Base-by-base conservation (phyloP, 2,797 vertebrate species). In the Aphelocoma californica region DNA sequence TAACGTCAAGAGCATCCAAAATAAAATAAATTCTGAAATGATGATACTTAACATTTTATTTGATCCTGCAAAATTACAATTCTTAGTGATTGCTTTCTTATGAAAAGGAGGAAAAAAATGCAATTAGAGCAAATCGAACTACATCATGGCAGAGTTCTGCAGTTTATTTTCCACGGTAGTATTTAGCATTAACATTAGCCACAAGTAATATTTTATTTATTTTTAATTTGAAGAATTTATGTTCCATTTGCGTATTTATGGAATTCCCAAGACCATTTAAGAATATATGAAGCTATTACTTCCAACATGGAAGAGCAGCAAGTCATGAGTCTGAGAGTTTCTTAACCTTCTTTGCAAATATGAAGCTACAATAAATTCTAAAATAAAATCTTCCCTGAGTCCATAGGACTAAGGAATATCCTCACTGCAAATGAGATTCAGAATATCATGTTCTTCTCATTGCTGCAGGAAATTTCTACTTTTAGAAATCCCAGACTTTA, bases 321-420 rank as follows among this genome's bases (percentile, higher is more conserved):
- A 11, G 72, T 90, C 29, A 42, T 40, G 34, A 81, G 17, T 7
- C 25, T 69, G 25, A 53, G 17, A 54, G 10, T 58, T 70, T 84
- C 36, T 87, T 85, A 84, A 58, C 9, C n/a, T 93, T 60, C 40
- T 70, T 74, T 71, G 28, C 58, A 84, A 96, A 91, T 66, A 84
- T 8, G 25, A 81, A 88, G 38, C 14, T 81, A 72, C 32, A 81
- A 79, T 84, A 81, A 88, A 88, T 86, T 81, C 83, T 86, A 75
- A 96, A 96, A 84, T 54, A 90, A 34, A 88, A 93, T 89, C 54
- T 86, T 90, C 42, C 78, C 47, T 21, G n/a, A 94, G n/a, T 87
- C 60, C 18, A 44, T 7, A 44, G 23, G 38, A 32, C 38, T 67
- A 62, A 61, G 57, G 28, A 79, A 10, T 47, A 80, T 69, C 47